Conservation (phyloP, 2,888 invertebrate genomes). For the Cartodere bifasciata region DNA sequence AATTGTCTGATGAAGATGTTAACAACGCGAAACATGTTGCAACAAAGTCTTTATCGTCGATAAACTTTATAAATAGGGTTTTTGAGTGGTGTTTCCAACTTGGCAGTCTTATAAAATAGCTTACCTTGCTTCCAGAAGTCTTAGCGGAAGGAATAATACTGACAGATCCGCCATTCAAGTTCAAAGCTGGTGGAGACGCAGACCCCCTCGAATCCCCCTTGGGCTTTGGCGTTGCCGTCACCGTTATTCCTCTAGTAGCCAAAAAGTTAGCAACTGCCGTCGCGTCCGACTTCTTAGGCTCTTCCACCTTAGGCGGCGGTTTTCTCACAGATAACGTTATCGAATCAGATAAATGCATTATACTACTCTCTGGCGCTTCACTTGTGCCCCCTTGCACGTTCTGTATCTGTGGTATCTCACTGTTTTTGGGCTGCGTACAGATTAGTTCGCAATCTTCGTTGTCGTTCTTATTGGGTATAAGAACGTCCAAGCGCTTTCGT, state of each 20-base stretch:
- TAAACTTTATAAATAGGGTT: too few species aligned
- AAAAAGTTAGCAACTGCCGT: slow-evolving; percentile 65
- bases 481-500: slow-evolving; percentile 47
- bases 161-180: slow-evolving; percentile 47
- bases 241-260: slow-evolving; percentile 64
- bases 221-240: slow-evolving; percentile 50
- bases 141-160: slow-evolving; percentile 44
- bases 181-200: slow-evolving; percentile 39
- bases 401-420: slow-evolving; percentile 59
- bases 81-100: too few species aligned
- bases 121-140: slow-evolving; percentile 18
- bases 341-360: slow-evolving; percentile 58
- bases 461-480: slow-evolving; percentile 58
- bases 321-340: slow-evolving; percentile 54
- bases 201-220: slow-evolving; percentile 35
- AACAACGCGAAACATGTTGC: too few species aligned
- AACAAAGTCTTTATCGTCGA: too few species aligned
- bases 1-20: too few species aligned
- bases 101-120: slow-evolving; percentile 6
- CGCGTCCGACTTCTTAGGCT: slow-evolving; percentile 51
- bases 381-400: slow-evolving; percentile 47
- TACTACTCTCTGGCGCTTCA: slow-evolving; percentile 36
- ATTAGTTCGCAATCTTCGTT: slow-evolving; percentile 67
- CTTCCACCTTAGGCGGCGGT: slow-evolving; percentile 31
- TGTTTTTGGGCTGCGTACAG: slow-evolving; percentile 59